phyloP scores from a whole-genome alignment of 2,113 vertebrate genomes.

The Regulus satrapa region DNA sequence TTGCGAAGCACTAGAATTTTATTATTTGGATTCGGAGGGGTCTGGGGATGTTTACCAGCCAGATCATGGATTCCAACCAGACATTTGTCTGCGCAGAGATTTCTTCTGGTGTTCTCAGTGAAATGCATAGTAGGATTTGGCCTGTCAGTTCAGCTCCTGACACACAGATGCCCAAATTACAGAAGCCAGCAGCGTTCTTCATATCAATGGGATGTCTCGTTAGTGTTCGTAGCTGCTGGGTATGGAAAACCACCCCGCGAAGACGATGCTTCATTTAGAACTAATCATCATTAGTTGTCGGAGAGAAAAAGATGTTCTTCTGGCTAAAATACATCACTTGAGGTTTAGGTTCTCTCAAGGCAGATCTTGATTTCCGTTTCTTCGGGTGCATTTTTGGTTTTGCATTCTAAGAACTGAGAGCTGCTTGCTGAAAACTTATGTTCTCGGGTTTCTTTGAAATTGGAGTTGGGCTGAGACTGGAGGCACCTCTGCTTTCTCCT shows the following conservation, averaged over 20 bases:
- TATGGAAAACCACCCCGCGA: neutral
- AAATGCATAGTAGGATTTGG: neutral
- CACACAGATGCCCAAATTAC: neutral
- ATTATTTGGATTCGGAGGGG: neutral
- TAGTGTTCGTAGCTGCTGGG: neutral
- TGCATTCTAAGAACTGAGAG: neutral
- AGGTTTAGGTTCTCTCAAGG: neutral
- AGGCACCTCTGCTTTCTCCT: neutral
- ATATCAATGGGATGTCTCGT: neutral
- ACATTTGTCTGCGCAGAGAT: neutral
- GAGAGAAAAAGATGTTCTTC: neutral
- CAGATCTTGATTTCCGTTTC: neutral
- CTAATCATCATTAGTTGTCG: neutral
- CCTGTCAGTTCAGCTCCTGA: neutral
- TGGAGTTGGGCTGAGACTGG: neutral
- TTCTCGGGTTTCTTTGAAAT: neutral
- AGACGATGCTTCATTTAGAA: neutral
- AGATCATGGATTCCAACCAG: slow-evolving; percentile 1
- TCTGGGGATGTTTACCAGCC: neutral
- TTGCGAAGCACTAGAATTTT: neutral
- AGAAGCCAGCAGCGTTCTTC: neutral
- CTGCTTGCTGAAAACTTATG: neutral
- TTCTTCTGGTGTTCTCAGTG: neutral
- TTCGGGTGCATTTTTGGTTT: neutral
- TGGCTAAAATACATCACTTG: neutral